These are phyloP conservation scores for Otolemur garnettii DNA, from an alignment of 2,113 vertebrate genomes.

Conservation along the genomic window DNA sequence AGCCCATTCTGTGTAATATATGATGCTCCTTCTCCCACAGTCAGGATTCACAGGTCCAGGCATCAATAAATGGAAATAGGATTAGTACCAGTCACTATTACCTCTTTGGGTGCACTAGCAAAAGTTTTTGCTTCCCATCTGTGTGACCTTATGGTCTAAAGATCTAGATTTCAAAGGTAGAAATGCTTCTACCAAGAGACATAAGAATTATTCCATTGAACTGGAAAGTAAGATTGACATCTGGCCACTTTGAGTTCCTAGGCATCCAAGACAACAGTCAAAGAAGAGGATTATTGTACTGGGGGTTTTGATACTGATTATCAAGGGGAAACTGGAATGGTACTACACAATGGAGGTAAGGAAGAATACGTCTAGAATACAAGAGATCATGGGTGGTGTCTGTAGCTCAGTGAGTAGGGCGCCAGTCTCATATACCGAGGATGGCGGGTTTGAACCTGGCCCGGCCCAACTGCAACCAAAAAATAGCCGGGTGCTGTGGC, in stretches of 20 bases:
- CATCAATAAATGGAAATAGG: not conserved
- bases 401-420: too few species aligned
- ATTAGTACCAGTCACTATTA: not conserved
- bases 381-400: not conserved
- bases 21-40: not conserved
- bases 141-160: not conserved
- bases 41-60: not conserved
- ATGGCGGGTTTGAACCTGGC: too few species aligned
- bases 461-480: too few species aligned
- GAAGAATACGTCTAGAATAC: not conserved
- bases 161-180: not conserved
- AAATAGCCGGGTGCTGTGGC: too few species aligned
- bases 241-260: not conserved
- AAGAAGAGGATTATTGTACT: not conserved
- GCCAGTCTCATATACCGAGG: too few species aligned
- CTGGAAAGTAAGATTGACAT: not conserved
- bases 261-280: not conserved
- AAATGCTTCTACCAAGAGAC: conserved; percentile 14
- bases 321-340: conserved; percentile 14
- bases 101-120: not conserved
- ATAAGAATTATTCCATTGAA: not conserved
- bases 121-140: conserved; percentile 11
- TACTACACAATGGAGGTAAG: not conserved
- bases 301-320: not conserved
- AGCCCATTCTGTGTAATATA: not conserved